These are phyloP conservation scores for Aldabrachelys gigantea DNA, from an alignment of 2,113 vertebrate species.

Conservation along the genomic window DNA sequence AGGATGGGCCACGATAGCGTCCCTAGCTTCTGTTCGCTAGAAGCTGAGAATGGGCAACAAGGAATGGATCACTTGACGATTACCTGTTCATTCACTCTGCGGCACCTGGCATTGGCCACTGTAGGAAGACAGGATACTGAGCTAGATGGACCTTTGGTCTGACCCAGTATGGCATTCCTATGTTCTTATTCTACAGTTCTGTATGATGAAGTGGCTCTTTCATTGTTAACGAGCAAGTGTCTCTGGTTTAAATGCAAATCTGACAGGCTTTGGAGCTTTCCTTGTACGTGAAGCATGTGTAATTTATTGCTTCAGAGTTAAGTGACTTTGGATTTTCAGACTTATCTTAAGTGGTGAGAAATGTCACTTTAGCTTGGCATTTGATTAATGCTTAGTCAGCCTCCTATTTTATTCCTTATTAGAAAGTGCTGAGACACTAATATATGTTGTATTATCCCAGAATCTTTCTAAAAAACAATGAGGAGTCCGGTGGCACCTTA, in stretches of 20 bases:
- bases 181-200: neutral
- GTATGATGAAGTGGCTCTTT: neutral
- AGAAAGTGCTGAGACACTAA: neutral
- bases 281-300: neutral
- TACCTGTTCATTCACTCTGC: no score
- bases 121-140: no score
- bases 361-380: neutral
- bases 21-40: no score
- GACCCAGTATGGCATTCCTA: no score
- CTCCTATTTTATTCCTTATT: neutral
- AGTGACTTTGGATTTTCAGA: neutral
- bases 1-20: no score
- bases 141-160: no score
- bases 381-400: neutral
- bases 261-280: neutral
- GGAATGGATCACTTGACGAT: no score
- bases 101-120: no score
- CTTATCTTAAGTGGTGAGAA: neutral
- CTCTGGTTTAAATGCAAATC: neutral
- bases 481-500: no score
- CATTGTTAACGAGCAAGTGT: neutral
- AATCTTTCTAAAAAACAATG: neutral
- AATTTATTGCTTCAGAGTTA: neutral
- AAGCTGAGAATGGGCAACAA: no score
- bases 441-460: neutral